Evolutionary conservation across 2,888 invertebrate species (phyloP), one percentile per base, ranked within the genome.

Genomic region (Andrena bucephala): DNA sequence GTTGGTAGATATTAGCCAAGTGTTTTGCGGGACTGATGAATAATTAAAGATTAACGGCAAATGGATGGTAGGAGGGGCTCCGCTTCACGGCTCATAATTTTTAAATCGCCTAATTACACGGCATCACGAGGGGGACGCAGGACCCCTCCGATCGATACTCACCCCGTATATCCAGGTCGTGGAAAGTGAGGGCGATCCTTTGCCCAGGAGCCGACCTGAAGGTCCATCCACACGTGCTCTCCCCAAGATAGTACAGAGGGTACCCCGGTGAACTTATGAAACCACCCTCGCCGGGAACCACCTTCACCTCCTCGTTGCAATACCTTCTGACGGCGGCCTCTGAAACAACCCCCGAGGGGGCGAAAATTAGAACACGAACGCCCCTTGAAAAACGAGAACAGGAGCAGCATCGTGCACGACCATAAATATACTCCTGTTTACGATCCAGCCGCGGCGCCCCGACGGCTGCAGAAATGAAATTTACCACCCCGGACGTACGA

Each of bases 141-240:
- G 20, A 24, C 52, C 52, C 52, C 52, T 52, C 31, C 24, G 63
- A 67, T 75, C 57, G 71, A 77, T 77, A 94, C 95, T 95, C 94
- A 97, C 97, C 96, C 92, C 96, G 95, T 89, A 97, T 95, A 81
- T 96, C 96, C 83, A 97, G 95, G 93, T 97, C 97, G 87, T 97
- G 94, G 48, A 97, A 94, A 0, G 96, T 96, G 68, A 97, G 92
- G 84, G 95, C 94, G 73, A 97, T 95, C 89, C 94, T 95, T 91
- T 97, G 96, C 77, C 96, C 96, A 0, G 95, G 95, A 63, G 95
- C 94, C 1, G 96, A 96, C 62, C 94, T 94, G 74, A 97, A 95
- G 80, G 95, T 95, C 97, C 97, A 97, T 54, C 95, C 95, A 92
- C 97, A 97, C 86, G 95, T 93, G 91, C 92, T 93, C 54, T 95